Evolutionary conservation across 64 coral and sea anemone species (phyloP).

Genomic region (Platygyra sinensis): DNA sequence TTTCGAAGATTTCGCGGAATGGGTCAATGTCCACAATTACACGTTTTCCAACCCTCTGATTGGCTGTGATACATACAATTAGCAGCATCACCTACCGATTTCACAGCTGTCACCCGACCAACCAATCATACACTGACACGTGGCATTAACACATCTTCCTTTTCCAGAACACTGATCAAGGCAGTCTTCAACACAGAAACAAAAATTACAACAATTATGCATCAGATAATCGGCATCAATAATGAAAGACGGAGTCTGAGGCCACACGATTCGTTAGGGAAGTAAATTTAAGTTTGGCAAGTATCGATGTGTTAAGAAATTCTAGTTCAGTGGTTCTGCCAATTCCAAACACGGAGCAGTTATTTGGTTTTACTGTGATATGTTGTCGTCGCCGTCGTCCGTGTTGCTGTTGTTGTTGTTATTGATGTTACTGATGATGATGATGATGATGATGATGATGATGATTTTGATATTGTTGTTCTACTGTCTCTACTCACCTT

Average conservation of each 20-base stretch:
- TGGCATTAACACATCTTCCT: conserved; percentile 62
- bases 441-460: not conserved
- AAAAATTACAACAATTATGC: not conserved
- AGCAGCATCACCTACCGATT: conserved; percentile 20
- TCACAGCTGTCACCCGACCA: conserved; percentile 75
- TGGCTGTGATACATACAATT: not conserved
- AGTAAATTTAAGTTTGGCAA: too few relatives aligned
- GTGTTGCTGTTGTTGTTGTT: not conserved
- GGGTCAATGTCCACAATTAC: too few relatives aligned
- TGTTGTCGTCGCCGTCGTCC: too few relatives aligned
- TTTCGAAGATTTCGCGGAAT: too few relatives aligned
- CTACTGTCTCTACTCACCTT: conserved; percentile 9
- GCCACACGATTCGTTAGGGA: too few relatives aligned
- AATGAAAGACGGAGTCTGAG: not conserved
- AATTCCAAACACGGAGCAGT: too few relatives aligned
- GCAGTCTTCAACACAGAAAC: conserved; percentile 42
- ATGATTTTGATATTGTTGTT: not conserved
- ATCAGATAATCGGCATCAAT: not conserved
- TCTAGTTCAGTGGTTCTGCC: too few relatives aligned
- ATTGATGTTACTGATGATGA: too few relatives aligned
- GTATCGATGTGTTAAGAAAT: too few relatives aligned
- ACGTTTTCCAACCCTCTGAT: not conserved
- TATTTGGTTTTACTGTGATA: too few relatives aligned
- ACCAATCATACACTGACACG: conserved; percentile 68
- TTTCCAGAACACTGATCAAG: conserved; percentile 71